These are phyloP conservation scores for Labroides dimidiatus DNA, from an alignment of 2,797 vertebrate genomes.

Conservation along the genomic window DNA sequence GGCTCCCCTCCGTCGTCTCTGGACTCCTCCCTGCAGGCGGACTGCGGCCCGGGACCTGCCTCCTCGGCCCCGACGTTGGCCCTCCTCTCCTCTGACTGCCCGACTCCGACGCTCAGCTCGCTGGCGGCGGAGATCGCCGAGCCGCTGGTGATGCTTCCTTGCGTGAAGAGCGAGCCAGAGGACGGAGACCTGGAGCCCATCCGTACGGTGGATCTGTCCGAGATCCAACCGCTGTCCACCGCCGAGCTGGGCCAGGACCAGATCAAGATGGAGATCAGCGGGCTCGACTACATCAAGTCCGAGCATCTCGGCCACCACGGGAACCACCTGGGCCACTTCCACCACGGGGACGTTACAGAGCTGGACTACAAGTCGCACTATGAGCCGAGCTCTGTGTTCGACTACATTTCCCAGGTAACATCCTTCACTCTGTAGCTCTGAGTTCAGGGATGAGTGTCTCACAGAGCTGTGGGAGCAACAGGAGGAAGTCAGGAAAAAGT, in stretches of 20 bases:
- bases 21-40: constrained; percentile 70
- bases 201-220: constrained; percentile 82
- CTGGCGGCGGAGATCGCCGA: constrained; percentile 79
- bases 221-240: constrained; percentile 85
- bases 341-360: constrained; percentile 71
- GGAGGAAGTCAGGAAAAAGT: too few species aligned
- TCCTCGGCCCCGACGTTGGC: constrained; percentile 57
- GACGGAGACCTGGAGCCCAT: constrained; percentile 81
- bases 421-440: not conserved
- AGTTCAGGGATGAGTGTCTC: too few species aligned
- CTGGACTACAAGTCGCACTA: constrained; percentile 85
- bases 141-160: constrained; percentile 83
- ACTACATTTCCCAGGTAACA: constrained; percentile 84
- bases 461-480: too few species aligned
- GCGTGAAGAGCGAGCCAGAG: constrained; percentile 83
- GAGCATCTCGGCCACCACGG: constrained; percentile 78
- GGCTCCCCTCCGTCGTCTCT: constrained; percentile 69
- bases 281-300: constrained; percentile 86
- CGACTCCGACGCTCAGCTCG: constrained; percentile 79
- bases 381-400: constrained; percentile 83
- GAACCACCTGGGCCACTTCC: constrained; percentile 65
- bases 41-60: constrained; percentile 44
- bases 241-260: constrained; percentile 84
- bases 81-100: constrained; percentile 79
- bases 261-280: constrained; percentile 88